Evolutionary conservation across 2,797 vertebrate genomes (phyloP), one percentile per base, ranked within the genome.

Genomic region (Enteromius unitaeniatus): DNA sequence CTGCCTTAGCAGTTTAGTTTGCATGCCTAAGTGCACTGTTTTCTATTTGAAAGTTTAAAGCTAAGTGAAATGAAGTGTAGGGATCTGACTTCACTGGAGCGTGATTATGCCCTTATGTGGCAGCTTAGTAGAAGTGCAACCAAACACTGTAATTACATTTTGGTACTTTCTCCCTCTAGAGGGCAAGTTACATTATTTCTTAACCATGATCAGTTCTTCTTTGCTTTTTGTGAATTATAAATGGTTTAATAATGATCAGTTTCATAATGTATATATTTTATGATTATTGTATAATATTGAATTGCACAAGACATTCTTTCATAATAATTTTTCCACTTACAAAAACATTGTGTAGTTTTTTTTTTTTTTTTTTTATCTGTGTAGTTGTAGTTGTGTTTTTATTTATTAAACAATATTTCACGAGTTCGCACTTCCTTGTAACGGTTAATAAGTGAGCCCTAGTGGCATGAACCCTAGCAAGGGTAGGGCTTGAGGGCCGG

Each of bases 51-150:
- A 60, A 28, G 34, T 51, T 51, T 37, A 23, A 40, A 28, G n/a
- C 10, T 37, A 11, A 64, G 42, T 26, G 40, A 11, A 58, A 19
- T 64, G 3, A 62, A 15, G 9, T 13, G 2, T 42, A 8, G 51
- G n/a, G 47, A 58, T 21, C 80, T 4, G 77, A 19, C 15, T 68
- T 86, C 53, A 84, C 45, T 1, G 17, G 3, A 37, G 65, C 88
- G 60, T 89, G 89, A 90, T 92, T 82, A 91, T 90, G 90, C 93
- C 94, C 90, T 83, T 92, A 0, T 90, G 93, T 93, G 95, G 92
- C 76, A 19, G 34, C 26, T 65, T 7, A 80, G 42, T 21, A 34
- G 23, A 81, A 89, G 60, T 73, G 10, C 83, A 60, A 26, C 80
- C 68, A 64, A 76, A 85, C 70, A 28, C 42, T 68, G 28, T 15